Evolutionary conservation across 2,797 vertebrate species (phyloP).

Genomic region (Sorex maritimensis): DNA sequence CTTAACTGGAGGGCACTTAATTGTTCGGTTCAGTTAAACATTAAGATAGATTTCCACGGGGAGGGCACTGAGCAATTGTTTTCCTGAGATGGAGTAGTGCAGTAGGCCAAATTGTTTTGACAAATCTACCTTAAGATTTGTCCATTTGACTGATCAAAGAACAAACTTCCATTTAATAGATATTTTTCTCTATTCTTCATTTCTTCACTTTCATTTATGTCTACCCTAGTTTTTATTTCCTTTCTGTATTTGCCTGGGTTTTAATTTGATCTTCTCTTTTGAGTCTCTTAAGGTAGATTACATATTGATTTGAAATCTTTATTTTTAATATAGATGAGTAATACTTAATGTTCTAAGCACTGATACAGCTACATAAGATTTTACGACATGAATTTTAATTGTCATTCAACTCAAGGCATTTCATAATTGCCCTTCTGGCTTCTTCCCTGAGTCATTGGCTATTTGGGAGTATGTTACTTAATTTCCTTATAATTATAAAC

Average conservation of each 20-base stretch:
- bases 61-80: too few relatives aligned
- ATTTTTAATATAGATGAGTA: constrained; percentile 28
- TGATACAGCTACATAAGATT: background rate
- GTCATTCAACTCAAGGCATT: constrained; percentile 56
- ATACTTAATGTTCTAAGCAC: constrained; percentile 1
- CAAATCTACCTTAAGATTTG: background rate
- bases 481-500: background rate
- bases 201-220: background rate
- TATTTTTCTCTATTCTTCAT: background rate
- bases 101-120: too few relatives aligned
- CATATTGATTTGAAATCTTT: background rate
- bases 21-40: too few relatives aligned
- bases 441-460: constrained; percentile 51
- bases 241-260: constrained; percentile 26
- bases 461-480: constrained; percentile 27
- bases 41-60: too few relatives aligned
- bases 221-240: background rate
- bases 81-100: too few relatives aligned
- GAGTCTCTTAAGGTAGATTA: constrained; percentile 31
- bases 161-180: background rate
- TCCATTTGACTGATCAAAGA: background rate
- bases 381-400: background rate
- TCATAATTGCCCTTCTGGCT: constrained; percentile 1
- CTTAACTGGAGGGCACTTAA: too few relatives aligned
- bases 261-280: background rate